Conservation (phyloP, 2,113 vertebrate species). For the Dicrurus megarhynchus region DNA sequence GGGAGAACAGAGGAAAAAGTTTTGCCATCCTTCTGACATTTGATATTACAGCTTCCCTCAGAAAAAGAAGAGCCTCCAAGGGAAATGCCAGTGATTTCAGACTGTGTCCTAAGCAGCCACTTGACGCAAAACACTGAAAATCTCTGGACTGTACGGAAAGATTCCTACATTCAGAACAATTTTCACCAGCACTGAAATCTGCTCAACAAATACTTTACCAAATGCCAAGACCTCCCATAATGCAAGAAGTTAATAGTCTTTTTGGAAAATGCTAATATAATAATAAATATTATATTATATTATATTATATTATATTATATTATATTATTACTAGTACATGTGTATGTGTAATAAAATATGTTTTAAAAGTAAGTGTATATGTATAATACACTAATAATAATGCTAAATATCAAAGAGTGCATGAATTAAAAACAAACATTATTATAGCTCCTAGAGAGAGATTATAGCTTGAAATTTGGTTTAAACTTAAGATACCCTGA, state of each 20-base stretch:
- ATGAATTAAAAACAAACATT: background rate
- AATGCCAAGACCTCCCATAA: background rate
- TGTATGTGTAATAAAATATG: background rate
- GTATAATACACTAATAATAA: background rate
- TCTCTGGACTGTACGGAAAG: background rate
- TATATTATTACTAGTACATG: too few relatives aligned
- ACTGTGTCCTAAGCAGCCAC: background rate
- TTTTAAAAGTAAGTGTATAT: background rate
- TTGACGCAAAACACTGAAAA: background rate
- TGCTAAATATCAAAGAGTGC: background rate
- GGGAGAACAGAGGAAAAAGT: background rate
- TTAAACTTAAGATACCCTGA: background rate
- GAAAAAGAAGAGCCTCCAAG: background rate
- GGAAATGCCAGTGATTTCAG: background rate
- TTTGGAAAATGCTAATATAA: background rate
- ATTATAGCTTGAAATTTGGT: background rate
- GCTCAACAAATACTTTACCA: background rate
- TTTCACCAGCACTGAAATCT: background rate
- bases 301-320: too few relatives aligned
- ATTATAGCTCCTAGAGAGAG: background rate
- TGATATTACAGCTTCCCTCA: background rate
- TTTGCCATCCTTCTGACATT: background rate
- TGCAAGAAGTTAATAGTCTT: background rate
- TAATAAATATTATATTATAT: too few relatives aligned
- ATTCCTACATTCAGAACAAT: background rate